Evolutionary conservation across 2,888 invertebrate species (phyloP).

Genomic region (Aelia acuminata): DNA sequence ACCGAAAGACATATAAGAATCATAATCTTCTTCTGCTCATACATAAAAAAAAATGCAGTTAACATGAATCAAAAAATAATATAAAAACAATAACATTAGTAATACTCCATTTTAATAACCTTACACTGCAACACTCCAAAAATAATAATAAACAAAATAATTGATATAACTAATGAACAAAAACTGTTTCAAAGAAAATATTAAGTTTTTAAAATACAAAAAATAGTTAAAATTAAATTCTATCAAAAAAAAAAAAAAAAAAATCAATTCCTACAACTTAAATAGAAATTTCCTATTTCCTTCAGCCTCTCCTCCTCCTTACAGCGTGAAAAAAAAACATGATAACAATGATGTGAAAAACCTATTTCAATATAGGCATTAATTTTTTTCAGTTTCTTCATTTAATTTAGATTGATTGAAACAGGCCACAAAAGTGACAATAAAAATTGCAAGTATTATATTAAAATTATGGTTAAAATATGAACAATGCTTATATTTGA

Average conservation of each 20-base stretch:
- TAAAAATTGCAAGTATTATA: background rate
- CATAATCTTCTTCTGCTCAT: slow-evolving; percentile 92
- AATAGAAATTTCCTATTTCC: background rate
- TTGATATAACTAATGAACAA: background rate
- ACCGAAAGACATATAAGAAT: slow-evolving; percentile 90
- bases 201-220: background rate
- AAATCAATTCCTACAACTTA: background rate
- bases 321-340: background rate
- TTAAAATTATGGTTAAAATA: background rate
- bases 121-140: background rate
- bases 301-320: slow-evolving; percentile 42
- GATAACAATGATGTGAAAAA: background rate
- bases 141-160: background rate
- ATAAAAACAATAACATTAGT: background rate
- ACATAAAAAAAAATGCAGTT: slow-evolving; percentile 66
- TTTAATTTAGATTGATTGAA: background rate
- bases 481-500: background rate
- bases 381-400: background rate
- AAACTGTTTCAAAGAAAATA: slow-evolving; percentile 1
- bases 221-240: background rate
- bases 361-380: background rate
- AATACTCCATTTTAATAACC: background rate
- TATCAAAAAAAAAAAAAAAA: background rate
- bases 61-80: slow-evolving; percentile 56
- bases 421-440: slow-evolving; percentile 33